Evolutionary conservation across 2,113 vertebrate species (phyloP), one percentile per base, ranked within the genome.

Genomic region (Labeo rohita): DNA sequence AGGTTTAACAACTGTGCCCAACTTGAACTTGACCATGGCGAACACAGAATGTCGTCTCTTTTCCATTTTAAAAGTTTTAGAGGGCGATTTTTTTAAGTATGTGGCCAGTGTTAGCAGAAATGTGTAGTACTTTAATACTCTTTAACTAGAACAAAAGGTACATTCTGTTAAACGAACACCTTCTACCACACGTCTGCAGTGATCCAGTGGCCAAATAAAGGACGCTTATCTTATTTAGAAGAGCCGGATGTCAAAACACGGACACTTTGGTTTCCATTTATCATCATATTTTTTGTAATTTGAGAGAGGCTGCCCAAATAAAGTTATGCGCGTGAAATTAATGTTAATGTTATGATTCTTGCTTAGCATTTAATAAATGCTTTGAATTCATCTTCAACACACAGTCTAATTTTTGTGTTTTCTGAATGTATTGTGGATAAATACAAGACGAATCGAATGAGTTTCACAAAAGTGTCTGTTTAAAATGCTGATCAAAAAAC

Each of bases 11-110:
- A 93, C 92, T 83, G 78, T 90, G 91, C 77, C 83, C 89, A 94
- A 94, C 94, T 94, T 95, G 94, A 95, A 95, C 94, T 95, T 95
- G 94, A 95, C 93, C 93, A 93, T 95, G 92, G 91, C 92, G 91
- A 39, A 88, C 92, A 91, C 90, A 92, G 90, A 91, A 88, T 90
- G 63, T 18, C 73, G 80, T 4, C 68, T 18, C 68, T 15, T 43
- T 61, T 8, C 4, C 50, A 6, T 2, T 43, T 15, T 39, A 87
- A 47, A 76, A 83, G 52, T 66, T 85, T 18, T 6, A 59, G 18
- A 59, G 54, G 16, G 54, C 2, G 6, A 61, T 61, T 61, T 61
- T 49, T 15, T 85, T 68, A 45, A 56, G 3, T 15, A 8, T 7
- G 49, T n/a, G 3, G 8, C 21, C 6, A n/a, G 6, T 61, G 1